Percentiles rank a stretch among this genome's conserved stretches.
Evolutionary conservation across 2,113 vertebrate species (phyloP).

Genomic region (Sylvilagus bachmani): DNA sequence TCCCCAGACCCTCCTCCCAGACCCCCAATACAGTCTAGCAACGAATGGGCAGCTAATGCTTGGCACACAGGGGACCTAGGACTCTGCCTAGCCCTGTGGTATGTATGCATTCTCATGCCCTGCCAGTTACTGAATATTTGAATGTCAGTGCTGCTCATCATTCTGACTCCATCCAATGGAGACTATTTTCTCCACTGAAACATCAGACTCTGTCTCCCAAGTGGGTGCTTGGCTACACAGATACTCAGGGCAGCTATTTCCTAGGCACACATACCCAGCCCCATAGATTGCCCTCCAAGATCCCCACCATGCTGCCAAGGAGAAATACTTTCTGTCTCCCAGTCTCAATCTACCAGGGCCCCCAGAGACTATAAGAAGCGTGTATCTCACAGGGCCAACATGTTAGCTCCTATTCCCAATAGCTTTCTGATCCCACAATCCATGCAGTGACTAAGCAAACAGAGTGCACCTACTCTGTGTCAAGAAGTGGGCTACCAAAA

Average conservation of each 20-base stretch:
- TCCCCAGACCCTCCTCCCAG: neutral
- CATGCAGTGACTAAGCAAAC: neutral
- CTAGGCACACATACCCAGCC: neutral
- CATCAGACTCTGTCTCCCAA: neutral
- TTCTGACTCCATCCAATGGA: neutral
- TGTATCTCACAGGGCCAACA: neutral
- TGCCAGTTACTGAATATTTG: neutral
- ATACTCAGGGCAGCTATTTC: neutral
- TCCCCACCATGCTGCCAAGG: neutral
- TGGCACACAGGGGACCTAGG: neutral
- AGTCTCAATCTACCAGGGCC: neutral
- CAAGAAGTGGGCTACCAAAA: neutral
- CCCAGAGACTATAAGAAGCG: neutral
- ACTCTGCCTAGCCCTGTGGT: neutral
- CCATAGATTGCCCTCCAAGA: too few species aligned
- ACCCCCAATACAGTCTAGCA: neutral
- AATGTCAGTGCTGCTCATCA: neutral
- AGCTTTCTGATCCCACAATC: neutral
- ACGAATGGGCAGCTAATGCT: neutral
- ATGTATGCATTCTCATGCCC: neutral
- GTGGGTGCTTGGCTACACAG: fast-evolving
- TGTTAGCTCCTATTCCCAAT: neutral
- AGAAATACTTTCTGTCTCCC: neutral
- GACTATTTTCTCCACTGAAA: neutral
- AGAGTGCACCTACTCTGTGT: neutral